A percentile compares a stretch with the other conserved stretches of the same genome.
Evolutionary conservation across 2,113 vertebrate species (phyloP).

Genomic region (Oryzias melastigma): DNA sequence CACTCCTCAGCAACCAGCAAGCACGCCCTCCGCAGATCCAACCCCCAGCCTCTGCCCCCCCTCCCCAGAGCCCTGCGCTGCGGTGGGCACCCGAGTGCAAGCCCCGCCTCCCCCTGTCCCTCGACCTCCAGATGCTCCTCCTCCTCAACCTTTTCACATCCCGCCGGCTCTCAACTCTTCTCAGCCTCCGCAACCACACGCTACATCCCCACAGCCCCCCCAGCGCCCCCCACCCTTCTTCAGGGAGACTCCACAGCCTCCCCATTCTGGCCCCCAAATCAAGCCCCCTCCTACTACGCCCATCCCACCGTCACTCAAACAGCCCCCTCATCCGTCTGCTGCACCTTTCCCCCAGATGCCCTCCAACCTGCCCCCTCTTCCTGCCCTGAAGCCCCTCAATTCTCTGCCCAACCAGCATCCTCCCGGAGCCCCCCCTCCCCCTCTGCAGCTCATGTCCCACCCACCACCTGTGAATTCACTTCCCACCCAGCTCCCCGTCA

Average conservation of each 20-base stretch:
- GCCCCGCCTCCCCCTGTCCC: slow-evolving; percentile 33
- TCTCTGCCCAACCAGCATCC: slow-evolving; percentile 90
- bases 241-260: slow-evolving; percentile 81
- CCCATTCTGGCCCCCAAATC: slow-evolving; percentile 85
- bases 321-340: slow-evolving; percentile 83
- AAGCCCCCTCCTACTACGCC: slow-evolving; percentile 94
- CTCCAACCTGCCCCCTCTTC: slow-evolving; percentile 91
- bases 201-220: slow-evolving; percentile 35
- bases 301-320: slow-evolving; percentile 90
- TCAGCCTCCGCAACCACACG: slow-evolving; percentile 40
- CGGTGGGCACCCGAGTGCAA: slow-evolving; percentile 32
- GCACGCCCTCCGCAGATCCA: slow-evolving; percentile 48
- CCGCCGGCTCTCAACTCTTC: slow-evolving; percentile 48
- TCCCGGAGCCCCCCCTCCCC: slow-evolving; percentile 90
- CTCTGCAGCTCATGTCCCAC: slow-evolving; percentile 94
- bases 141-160: slow-evolving; percentile 52
- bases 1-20: slow-evolving; percentile 38
- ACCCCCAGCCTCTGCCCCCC: slow-evolving; percentile 63
- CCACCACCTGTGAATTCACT: slow-evolving; percentile 82
- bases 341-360: slow-evolving; percentile 91
- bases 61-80: slow-evolving; percentile 39
- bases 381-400: slow-evolving; percentile 92
- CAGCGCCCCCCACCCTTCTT: slow-evolving; percentile 67
- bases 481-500: slow-evolving; percentile 84
- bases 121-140: slow-evolving; percentile 44